Conservation (phyloP, 2,113 vertebrate genomes). For the Paralichthys olivaceus region DNA sequence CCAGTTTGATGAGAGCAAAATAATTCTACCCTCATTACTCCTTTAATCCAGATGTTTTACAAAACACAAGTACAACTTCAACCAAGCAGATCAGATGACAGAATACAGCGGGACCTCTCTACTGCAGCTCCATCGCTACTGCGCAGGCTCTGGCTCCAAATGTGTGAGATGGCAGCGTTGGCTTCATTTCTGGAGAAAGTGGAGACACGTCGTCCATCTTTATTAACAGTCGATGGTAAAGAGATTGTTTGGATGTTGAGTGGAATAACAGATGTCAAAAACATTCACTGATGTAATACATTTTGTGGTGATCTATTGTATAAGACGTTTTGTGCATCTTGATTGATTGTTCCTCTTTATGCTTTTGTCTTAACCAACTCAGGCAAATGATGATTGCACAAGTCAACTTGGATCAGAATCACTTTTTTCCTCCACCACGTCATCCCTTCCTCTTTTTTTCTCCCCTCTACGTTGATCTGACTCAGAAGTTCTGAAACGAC, state of each 20-base stretch:
- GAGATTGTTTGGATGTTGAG: neutral
- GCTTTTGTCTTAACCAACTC: constrained; percentile 10
- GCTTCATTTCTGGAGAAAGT: no score
- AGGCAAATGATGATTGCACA: constrained; percentile 39
- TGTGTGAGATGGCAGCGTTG: no score
- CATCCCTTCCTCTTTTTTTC: constrained; percentile 47
- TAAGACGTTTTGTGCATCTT: neutral
- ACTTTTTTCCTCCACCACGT: neutral
- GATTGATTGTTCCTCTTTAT: constrained; percentile 29
- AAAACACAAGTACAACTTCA: no score
- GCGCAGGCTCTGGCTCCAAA: no score
- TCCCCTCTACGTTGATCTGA: constrained; percentile 27
- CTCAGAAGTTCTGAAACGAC: constrained; percentile 34
- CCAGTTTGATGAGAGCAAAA: no score
- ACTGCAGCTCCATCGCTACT: no score
- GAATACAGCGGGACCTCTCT: no score
- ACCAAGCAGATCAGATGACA: no score
- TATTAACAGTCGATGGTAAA: no score
- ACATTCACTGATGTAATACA: neutral
- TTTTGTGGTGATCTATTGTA: neutral
- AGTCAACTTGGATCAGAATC: constrained; percentile 38
- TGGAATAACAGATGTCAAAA: neutral
- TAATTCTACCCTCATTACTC: no score
- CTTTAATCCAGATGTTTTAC: no score
- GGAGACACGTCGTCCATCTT: no score